A percentile compares a stretch with the other conserved stretches of the same genome.
Evolutionary conservation across 2,113 vertebrate species (phyloP).

Genomic region (Hippoglossus stenolepis): DNA sequence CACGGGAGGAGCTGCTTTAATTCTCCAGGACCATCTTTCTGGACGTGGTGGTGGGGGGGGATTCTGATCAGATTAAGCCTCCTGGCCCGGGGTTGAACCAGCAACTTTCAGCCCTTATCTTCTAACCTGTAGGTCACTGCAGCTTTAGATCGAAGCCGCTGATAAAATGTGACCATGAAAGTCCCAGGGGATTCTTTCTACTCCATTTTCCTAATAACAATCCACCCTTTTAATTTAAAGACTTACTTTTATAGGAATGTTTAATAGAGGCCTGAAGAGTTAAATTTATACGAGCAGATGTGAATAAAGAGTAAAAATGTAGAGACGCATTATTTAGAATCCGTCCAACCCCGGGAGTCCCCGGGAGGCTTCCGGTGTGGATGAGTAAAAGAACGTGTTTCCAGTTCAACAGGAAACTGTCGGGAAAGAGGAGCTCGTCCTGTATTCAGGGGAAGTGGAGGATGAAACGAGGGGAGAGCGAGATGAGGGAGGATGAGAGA

Average conservation of each 20-base stretch:
- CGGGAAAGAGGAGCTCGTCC: not conserved
- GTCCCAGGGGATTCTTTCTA: no score
- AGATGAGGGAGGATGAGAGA: constrained; percentile 37
- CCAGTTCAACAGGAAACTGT: not conserved
- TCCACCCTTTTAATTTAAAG: not conserved
- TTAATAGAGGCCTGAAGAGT: not conserved
- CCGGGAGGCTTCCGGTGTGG: no score
- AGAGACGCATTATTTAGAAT: not conserved
- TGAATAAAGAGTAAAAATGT: not conserved
- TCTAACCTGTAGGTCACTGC: not conserved
- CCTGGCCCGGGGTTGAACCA: no score
- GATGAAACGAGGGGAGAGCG: not conserved
- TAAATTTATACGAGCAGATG: not conserved
- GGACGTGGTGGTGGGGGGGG: no score
- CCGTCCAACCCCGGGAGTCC: not conserved
- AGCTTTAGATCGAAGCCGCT: not conserved
- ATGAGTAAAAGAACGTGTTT: not conserved
- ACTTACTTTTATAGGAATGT: not conserved
- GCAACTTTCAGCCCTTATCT: no score
- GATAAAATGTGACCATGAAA: not conserved
- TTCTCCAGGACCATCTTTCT: no score
- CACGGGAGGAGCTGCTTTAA: no score
- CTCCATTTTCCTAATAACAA: no score
- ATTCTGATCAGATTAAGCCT: no score
- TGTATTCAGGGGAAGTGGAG: not conserved